A percentile compares a stretch with the other conserved stretches of the same genome.
phyloP scores from a whole-genome alignment of 2,113 vertebrate genomes.

The Tyto alba region DNA sequence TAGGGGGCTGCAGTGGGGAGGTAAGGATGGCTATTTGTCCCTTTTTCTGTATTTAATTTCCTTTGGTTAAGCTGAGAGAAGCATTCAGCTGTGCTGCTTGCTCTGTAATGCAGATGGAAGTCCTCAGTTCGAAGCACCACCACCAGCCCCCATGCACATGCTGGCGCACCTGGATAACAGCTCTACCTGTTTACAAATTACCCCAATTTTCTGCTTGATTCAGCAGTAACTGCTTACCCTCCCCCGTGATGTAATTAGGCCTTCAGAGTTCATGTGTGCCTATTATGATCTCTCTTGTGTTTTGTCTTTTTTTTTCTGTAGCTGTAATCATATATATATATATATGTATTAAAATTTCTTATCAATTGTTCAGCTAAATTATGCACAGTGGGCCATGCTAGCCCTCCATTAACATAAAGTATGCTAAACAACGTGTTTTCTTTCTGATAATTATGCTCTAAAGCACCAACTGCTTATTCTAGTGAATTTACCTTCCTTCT shows the following conservation, averaged over 20 bases:
- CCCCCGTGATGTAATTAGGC: constrained; percentile 98
- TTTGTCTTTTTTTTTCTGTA: constrained; percentile 80
- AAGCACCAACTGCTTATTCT: constrained; percentile 81
- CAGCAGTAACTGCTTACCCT: constrained; percentile 91
- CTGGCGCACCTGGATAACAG: constrained; percentile 87
- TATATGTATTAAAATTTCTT: constrained; percentile 83
- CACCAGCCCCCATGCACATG: constrained; percentile 78
- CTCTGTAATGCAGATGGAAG: constrained; percentile 55
- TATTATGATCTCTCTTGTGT: constrained; percentile 89
- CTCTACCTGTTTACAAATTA: constrained; percentile 99
- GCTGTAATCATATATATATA: constrained; percentile 93
- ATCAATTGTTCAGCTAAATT: constrained; percentile 90
- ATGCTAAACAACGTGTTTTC: constrained; percentile 81
- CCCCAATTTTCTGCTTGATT: constrained; percentile 95
- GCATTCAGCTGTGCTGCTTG: not conserved
- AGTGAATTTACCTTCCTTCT: constrained; percentile 74
- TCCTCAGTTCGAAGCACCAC: constrained; percentile 27
- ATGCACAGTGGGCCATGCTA: constrained; percentile 89
- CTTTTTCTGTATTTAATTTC: not conserved
- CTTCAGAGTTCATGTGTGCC: constrained; percentile 92
- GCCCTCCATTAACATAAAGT: constrained; percentile 85
- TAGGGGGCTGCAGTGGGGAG: not conserved
- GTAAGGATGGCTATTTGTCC: not conserved
- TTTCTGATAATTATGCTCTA: constrained; percentile 83
- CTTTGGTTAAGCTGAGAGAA: constrained; percentile 1